Conservation (phyloP, 1,140 invertebrate genomes). For the Physella acuta region DNA sequence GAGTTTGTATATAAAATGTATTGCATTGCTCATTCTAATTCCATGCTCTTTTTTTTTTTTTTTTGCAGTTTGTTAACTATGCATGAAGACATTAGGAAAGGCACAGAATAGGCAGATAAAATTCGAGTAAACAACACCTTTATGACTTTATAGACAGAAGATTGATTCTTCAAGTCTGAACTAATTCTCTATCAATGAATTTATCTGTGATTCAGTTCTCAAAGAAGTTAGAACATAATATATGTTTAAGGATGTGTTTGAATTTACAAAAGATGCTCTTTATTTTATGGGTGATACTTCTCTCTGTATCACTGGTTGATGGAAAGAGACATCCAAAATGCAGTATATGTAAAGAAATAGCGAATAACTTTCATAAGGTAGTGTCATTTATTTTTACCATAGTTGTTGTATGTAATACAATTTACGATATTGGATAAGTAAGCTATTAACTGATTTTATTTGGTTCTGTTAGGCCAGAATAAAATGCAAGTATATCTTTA, state of each 20-base stretch:
- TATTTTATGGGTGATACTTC: not conserved
- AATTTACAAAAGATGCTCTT: not conserved
- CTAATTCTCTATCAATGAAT: not conserved
- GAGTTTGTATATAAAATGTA: too few relatives aligned
- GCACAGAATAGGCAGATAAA: not conserved
- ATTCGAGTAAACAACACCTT: not conserved
- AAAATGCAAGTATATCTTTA: not conserved
- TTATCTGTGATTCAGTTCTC: not conserved
- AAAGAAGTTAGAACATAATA: not conserved
- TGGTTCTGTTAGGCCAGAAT: not conserved
- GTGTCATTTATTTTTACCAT: not conserved
- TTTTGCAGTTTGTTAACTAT: too few relatives aligned
- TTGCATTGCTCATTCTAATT: too few relatives aligned
- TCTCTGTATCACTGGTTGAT: not conserved
- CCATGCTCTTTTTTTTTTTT: too few relatives aligned
- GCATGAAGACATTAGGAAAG: not conserved
- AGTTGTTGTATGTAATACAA: not conserved
- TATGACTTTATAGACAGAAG: not conserved
- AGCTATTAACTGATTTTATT: not conserved
- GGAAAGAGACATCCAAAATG: conserved; percentile 24
- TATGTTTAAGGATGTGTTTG: not conserved
- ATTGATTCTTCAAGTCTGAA: not conserved
- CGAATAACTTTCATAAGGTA: conserved; percentile 37
- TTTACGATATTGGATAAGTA: not conserved
- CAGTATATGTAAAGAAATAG: conserved; percentile 33